Conservation (phyloP, 2,113 vertebrate species). For the Microtus ochrogaster region DNA sequence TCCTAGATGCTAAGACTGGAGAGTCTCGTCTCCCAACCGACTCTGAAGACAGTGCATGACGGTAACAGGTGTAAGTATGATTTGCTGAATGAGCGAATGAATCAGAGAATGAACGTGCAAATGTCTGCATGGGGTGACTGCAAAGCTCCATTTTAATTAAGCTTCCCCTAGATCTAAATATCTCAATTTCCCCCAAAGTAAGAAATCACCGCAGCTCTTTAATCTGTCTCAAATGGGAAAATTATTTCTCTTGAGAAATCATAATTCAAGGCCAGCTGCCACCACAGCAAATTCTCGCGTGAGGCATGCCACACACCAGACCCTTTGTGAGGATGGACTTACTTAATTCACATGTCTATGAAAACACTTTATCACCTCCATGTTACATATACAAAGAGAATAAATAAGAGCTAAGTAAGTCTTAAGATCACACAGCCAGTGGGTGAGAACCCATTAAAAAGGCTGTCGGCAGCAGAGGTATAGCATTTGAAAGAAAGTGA, state of each 20-base stretch:
- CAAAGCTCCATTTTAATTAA: constrained; percentile 4
- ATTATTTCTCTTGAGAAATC: constrained; percentile 1
- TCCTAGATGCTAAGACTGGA: neutral
- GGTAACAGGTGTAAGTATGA: neutral
- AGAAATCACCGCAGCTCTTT: constrained; percentile 16
- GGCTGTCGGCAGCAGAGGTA: neutral
- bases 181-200: neutral
- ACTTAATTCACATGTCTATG: neutral
- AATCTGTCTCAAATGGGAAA: neutral
- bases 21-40: neutral
- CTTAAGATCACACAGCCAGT: neutral
- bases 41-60: neutral
- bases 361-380: neutral
- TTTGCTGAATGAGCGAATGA: constrained; percentile 31
- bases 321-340: neutral
- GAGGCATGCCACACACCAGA: neutral
- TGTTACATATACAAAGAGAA: neutral
- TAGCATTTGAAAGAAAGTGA: neutral
- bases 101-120: neutral
- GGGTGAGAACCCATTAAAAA: neutral
- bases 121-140: neutral
- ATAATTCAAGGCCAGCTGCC: neutral
- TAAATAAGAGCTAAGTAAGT: neutral
- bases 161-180: neutral
- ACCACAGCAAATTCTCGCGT: neutral